Base-by-base conservation (phyloP, 2,888 invertebrate genomes). In the Copidosoma aretas region DNA sequence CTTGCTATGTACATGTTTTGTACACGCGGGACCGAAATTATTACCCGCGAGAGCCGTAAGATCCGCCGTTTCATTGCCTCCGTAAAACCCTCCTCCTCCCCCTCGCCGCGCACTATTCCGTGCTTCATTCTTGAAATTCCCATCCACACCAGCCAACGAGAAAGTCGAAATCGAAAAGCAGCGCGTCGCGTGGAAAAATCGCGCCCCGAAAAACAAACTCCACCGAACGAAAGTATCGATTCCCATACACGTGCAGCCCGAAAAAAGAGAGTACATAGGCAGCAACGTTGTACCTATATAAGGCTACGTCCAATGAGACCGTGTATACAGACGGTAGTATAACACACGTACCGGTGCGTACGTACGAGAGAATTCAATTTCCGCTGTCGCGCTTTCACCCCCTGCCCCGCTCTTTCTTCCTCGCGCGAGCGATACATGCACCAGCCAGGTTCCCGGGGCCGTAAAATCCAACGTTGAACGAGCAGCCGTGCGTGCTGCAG, bases 381-480 rank as follows among this genome's bases (percentile, higher is more conserved):
- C 24, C 25, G 54, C 24, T 25, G 54, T 25, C 25, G 24, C 24
- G 12, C 43, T 17, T 15, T 14, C 12, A 14, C 43, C 58, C 58
- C 46, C 56, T 22, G 53, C 19, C 32, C 10, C 53, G 21, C 21
- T 19, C 15, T 41, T 39, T 53, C 39, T 14, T 10, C 21, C n/a
- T 39, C 41, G 52, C 24, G 39, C 21, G 51, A 19, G 41, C 32
- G 10, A 24, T 60, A 39, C 52, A 41, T 10, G 19, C 25, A 51
- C 21, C 21, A 22, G 21, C 19, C 21, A 19, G 2, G 53, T 24
- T 60, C 60, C 60, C 43, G 63, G 25, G 59, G 39, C 60, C 60
- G 60, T 64, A 68, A 68, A 68, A 68, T 57, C 68, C 59, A 39
- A 52, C 68, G 54, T 68, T 54, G 63, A 63, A 63, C 59, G 68